Conservation (phyloP, 2,888 invertebrate genomes). For the Parnassius orleans region DNA sequence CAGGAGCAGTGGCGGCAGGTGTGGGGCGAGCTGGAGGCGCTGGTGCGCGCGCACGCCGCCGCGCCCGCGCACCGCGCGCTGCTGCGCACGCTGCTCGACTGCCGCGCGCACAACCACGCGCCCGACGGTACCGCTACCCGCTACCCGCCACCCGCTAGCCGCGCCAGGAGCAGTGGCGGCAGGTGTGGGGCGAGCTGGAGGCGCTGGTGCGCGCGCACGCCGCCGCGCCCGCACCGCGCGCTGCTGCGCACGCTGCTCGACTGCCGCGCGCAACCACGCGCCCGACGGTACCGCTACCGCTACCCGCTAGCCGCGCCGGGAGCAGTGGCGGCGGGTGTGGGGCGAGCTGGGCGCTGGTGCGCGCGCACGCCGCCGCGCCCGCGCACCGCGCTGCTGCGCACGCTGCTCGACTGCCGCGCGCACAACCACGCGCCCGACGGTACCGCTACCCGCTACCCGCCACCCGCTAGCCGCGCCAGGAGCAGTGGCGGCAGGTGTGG, state of each 20-base stretch:
- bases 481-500: conserved; percentile 74
- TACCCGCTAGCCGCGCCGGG: too few species aligned
- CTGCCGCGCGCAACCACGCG: conserved; percentile 76
- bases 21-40: too few species aligned
- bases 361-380: conserved; percentile 88
- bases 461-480: too few species aligned
- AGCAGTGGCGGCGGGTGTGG: conserved; percentile 96
- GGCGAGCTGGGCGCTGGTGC: conserved; percentile 90
- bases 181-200: conserved; percentile 95
- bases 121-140: too few species aligned
- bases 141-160: too few species aligned
- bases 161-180: too few species aligned
- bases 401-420: conserved; percentile 88
- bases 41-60: too few species aligned
- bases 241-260: conserved; percentile 91
- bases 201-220: conserved; percentile 88
- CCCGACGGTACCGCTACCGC: conserved; percentile 45
- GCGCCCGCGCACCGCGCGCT: too few species aligned
- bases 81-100: too few species aligned
- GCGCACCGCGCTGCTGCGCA: conserved; percentile 88
- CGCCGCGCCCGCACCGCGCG: conserved; percentile 87
- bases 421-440: conserved; percentile 55
- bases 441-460: conserved; percentile 28
- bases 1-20: too few species aligned
- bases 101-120: too few species aligned